Evolutionary conservation across 2,888 invertebrate genomes (phyloP), one percentile per base, ranked within the genome.

Genomic region (Andrena trimmerana): DNA sequence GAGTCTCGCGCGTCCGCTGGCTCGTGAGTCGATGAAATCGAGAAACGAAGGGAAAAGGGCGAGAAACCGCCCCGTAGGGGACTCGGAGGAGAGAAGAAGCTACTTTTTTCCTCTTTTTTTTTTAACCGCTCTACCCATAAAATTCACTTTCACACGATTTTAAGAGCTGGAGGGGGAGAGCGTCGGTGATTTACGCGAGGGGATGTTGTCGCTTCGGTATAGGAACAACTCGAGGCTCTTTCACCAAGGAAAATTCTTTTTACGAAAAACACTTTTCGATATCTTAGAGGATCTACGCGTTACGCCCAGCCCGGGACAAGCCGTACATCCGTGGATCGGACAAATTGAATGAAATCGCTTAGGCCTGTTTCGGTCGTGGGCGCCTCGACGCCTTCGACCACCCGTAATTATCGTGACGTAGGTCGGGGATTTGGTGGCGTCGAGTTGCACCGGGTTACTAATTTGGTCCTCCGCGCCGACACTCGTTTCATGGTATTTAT

Each of bases 331-430:
- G 74, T 52, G 66, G 70, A 69, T 69, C 42, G 73, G 83, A 86
- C 85, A 86, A 87, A 86, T 87, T 87, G 86, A 87, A 86, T 86
- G 85, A 86, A 86, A 86, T 86, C 76, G 81, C 57, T 74, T 67
- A 62, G 76, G 85, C 86, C 83, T 85, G 86, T 85, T 86, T 54
- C 84, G 65, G 31, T 42, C 42, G 42, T 16, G 60, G 52, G 29
- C 48, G 62, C 66, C 70, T 33, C 27, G 62, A 33, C 70, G 27
- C 42, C 48, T 67, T 57, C 65, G 87, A 82, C 87, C 87, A 87
- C 86, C 85, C 84, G 65, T 87, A 87, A 87, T 87, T 87, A 87
- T 80, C 71, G 85, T 87, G 74, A 86, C 87, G 85, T 87, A 87
- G 87, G 87, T 87, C 87, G 79, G 86, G 85, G 76, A 78, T 84